phyloP scores from a whole-genome alignment of 2,888 invertebrate genomes.

The Folsomia candida region DNA sequence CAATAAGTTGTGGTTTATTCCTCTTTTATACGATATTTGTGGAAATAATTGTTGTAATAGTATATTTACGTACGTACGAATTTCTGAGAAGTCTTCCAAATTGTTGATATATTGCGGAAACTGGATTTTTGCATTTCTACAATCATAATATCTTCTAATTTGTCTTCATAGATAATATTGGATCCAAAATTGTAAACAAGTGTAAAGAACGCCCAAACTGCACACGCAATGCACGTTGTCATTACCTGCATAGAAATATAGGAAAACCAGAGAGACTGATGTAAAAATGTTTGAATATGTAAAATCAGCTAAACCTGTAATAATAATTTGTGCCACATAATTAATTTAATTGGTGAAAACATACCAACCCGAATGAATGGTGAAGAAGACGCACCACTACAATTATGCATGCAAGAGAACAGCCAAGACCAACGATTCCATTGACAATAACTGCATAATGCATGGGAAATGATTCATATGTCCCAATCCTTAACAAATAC shows the following conservation, averaged over 20 bases:
- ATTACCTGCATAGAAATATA: too few relatives aligned
- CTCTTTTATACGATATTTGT: not conserved
- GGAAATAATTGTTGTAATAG: not conserved
- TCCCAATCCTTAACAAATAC: not conserved
- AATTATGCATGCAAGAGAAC: not conserved
- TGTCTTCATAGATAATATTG: not conserved
- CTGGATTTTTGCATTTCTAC: not conserved
- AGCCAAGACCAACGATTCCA: not conserved
- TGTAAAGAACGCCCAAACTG: too few relatives aligned
- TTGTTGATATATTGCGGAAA: too few relatives aligned
- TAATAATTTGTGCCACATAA: too few relatives aligned
- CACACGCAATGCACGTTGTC: too few relatives aligned
- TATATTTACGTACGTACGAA: conserved; percentile 14
- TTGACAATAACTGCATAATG: not conserved
- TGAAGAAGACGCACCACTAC: too few relatives aligned
- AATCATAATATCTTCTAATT: conserved; percentile 8
- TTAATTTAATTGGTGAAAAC: too few relatives aligned
- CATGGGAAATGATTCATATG: not conserved
- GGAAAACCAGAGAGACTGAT: too few relatives aligned
- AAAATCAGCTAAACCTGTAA: too few relatives aligned
- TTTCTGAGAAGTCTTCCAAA: conserved; percentile 14
- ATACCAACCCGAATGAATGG: too few relatives aligned
- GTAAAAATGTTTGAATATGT: too few relatives aligned
- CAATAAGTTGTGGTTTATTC: not conserved
- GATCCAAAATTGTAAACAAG: conserved; percentile 14